A percentile compares a stretch with the other conserved stretches of the same genome.
Evolutionary conservation across 2,888 invertebrate species (phyloP).

Genomic region (Leucania comma): DNA sequence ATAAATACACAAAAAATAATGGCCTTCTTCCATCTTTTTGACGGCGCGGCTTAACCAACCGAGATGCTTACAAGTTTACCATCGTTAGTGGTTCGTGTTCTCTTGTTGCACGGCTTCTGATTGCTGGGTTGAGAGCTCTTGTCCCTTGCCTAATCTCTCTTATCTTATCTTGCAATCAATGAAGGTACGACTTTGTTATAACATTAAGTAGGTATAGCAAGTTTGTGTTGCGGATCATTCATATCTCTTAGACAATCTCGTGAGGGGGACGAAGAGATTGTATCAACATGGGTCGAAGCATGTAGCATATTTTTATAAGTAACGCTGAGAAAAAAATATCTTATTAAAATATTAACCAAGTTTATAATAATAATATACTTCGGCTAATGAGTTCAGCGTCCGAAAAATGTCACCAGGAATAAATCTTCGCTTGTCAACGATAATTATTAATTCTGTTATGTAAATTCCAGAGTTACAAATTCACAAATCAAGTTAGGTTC

Average conservation of each 20-base stretch:
- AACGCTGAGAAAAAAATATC: slow-evolving; percentile 3
- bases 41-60: slow-evolving; percentile 18
- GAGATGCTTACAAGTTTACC: slow-evolving; percentile 35
- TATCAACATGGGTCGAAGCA: slow-evolving; percentile 3
- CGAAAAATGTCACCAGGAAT: slow-evolving; percentile 12
- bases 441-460: slow-evolving; percentile 40
- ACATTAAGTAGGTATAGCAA: slow-evolving; percentile 1
- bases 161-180: slow-evolving; percentile 47
- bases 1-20: slow-evolving; percentile 55
- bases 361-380: slow-evolving; percentile 15
- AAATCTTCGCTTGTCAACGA: slow-evolving; percentile 21
- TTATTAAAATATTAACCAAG: neutral
- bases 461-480: slow-evolving; percentile 29
- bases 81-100: slow-evolving; percentile 33
- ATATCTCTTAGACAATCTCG: slow-evolving; percentile 22
- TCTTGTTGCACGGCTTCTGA: slow-evolving; percentile 43
- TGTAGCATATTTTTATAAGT: slow-evolving; percentile 2
- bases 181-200: slow-evolving; percentile 26
- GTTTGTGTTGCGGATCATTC: slow-evolving; percentile 9
- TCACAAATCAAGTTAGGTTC: slow-evolving; percentile 20
- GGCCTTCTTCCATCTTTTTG: slow-evolving; percentile 21
- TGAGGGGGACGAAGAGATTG: slow-evolving; percentile 19
- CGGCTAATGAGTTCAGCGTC: slow-evolving; percentile 3
- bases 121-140: slow-evolving; percentile 43
- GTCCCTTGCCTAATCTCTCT: slow-evolving; percentile 44